A percentile compares a stretch with the other conserved stretches of the same genome.
These are phyloP conservation scores for Procapra przewalskii DNA, from an alignment of 2,113 vertebrate species.

Conservation along the genomic window DNA sequence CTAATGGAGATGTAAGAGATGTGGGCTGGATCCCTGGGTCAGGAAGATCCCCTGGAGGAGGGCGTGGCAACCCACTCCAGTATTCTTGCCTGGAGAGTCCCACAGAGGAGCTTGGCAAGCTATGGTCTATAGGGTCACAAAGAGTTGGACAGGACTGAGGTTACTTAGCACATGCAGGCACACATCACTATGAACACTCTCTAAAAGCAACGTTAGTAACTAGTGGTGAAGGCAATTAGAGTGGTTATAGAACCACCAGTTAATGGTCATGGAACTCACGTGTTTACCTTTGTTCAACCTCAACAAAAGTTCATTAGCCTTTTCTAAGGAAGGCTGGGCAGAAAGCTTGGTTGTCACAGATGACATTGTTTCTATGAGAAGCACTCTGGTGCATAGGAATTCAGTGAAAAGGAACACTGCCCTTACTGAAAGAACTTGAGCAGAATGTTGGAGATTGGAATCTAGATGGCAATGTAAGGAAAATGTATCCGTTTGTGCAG, in stretches of 20 bases:
- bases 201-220: not conserved
- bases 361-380: not conserved
- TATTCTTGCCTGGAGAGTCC: not conserved
- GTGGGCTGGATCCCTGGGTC: not conserved
- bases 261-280: not conserved
- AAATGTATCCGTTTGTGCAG: not conserved
- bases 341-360: not conserved
- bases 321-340: not conserved
- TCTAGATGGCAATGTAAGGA: not conserved
- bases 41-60: not conserved
- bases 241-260: not conserved
- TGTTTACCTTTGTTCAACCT: not conserved
- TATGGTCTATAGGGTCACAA: not conserved
- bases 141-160: not conserved
- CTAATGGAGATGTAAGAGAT: not conserved
- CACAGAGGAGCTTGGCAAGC: not conserved
- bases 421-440: not conserved
- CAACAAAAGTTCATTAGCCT: not conserved
- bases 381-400: not conserved
- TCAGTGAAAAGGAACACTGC: not conserved
- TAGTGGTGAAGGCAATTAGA: not conserved
- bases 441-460: not conserved
- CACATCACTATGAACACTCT: not conserved
- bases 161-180: accelerated
- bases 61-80: not conserved